Evolutionary conservation across 2,888 invertebrate genomes (phyloP), one percentile per base, ranked within the genome.

Genomic region (Drosophila conformis): DNA sequence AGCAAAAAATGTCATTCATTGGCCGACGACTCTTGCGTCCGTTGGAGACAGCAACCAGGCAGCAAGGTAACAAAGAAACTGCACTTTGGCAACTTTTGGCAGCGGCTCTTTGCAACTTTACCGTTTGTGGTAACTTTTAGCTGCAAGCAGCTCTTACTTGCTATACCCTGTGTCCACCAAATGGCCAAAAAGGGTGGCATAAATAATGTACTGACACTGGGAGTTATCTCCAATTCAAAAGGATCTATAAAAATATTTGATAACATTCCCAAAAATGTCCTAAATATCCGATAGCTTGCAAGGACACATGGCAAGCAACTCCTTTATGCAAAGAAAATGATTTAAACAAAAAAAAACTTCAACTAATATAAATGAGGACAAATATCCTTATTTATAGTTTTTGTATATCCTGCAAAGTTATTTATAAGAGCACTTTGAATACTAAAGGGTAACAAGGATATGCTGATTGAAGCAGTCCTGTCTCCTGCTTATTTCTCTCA

Each of bases 21-120:
- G 69, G 82, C 66, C 54, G 6, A 29, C n/a, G n/a, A 56, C 13
- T 40, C 15, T 13, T 21, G 3, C 15, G 29, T 13, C 25, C 54
- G 8, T 4, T n/a, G 27, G 40, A 40, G 29, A 57, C 29, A 40
- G 18, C 42, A 64, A 61, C 46, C 71, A 73, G 21, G 36, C 69
- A 73, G 21, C 11, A 36, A 25, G 78, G 58, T 78, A 87, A 89
- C 87, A 81, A 76, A 76, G 65, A 46, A 42, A 57, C 60, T 66
- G 58, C 51, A 63, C 61, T 66, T 60, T 59, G 59, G 70, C 78
- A 87, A 84, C 82, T 87, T 88, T 89, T 87, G 69, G 75, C 58
- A 62, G 73, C 70, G 77, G 72, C 87, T 76, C 61, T 52, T 46
- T 48, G 66, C 66, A 86, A 82, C 83, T 87, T 85, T 86, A 31